A percentile compares a stretch with the other conserved stretches of the same genome.
These are phyloP conservation scores for Mohoua ochrocephala DNA, from an alignment of 2,113 vertebrate genomes.

Conservation along the genomic window DNA sequence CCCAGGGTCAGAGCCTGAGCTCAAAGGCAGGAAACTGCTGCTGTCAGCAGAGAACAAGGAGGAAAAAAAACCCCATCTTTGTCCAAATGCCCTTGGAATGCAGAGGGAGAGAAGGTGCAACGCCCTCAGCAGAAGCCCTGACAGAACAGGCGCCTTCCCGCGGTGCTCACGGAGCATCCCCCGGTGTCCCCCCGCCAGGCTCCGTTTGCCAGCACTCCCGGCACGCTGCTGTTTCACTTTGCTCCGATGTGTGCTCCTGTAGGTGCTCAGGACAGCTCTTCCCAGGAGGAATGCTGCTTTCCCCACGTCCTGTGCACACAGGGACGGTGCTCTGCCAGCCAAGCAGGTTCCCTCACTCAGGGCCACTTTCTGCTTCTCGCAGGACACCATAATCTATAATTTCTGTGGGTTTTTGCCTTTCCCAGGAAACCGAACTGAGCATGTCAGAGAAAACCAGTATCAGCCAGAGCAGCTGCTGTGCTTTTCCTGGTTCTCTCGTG, in stretches of 20 bases:
- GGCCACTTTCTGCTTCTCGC: not conserved
- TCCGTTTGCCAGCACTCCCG: not conserved
- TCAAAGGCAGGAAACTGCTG: not conserved
- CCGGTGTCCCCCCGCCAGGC: rapidly evolving
- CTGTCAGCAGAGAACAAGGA: not conserved
- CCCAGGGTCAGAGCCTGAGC: not conserved
- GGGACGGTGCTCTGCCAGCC: not conserved
- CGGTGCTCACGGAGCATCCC: not conserved
- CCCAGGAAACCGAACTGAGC: not conserved
- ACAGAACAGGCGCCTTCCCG: rapidly evolving
- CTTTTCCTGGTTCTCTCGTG: not conserved
- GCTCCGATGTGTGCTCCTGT: rapidly evolving
- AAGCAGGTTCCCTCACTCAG: not conserved
- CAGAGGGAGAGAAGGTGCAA: not conserved
- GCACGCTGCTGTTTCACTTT: not conserved
- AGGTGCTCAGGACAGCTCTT: slow-evolving; percentile 21
- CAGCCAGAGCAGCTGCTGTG: not conserved
- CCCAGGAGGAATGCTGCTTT: slow-evolving; percentile 70
- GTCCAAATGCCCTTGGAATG: not conserved
- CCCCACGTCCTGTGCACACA: slow-evolving; percentile 53
- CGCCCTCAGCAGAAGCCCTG: not conserved
- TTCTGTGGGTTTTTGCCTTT: not conserved
- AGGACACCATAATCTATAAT: not conserved
- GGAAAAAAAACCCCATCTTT: not conserved
- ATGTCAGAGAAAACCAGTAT: not conserved